Conservation (phyloP, 2,113 vertebrate species). For the Steatornis caripensis region DNA sequence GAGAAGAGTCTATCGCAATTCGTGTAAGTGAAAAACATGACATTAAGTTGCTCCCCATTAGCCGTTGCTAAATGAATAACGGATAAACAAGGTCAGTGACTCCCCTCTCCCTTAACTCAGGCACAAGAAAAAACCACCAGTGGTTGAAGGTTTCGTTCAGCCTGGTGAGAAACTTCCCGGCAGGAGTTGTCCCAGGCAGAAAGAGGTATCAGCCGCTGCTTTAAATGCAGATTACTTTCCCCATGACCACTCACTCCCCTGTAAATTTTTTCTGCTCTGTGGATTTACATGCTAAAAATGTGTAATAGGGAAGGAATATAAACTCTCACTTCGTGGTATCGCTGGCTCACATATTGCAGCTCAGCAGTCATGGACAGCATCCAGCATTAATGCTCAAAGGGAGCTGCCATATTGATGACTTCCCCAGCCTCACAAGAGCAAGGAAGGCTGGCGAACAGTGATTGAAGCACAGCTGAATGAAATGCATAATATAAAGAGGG, state of each 20-base stretch:
- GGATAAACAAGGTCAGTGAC: background rate
- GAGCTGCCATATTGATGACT: conserved; percentile 22
- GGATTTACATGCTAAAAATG: conserved; percentile 38
- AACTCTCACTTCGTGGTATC: conserved; percentile 25
- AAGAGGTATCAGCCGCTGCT: background rate
- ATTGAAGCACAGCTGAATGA: background rate
- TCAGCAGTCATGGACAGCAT: conserved; percentile 22
- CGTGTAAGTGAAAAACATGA: conserved; percentile 11
- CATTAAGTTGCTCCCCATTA: background rate
- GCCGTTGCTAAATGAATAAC: conserved; percentile 33
- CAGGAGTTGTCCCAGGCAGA: background rate
- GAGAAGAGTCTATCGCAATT: background rate
- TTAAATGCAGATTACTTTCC: conserved; percentile 30
- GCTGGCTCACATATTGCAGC: background rate
- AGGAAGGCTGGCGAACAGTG: background rate
- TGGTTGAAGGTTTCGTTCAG: background rate
- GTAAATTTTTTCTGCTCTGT: conserved; percentile 27
- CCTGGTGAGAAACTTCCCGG: background rate
- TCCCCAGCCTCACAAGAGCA: background rate
- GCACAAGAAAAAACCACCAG: background rate
- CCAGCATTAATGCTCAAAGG: background rate
- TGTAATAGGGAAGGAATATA: background rate
- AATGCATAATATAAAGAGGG: background rate
- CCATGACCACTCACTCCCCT: background rate
- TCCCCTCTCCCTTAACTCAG: background rate